phyloP scores from a whole-genome alignment of 1,140 invertebrate genomes.

The Propsilocerus akamusi region DNA sequence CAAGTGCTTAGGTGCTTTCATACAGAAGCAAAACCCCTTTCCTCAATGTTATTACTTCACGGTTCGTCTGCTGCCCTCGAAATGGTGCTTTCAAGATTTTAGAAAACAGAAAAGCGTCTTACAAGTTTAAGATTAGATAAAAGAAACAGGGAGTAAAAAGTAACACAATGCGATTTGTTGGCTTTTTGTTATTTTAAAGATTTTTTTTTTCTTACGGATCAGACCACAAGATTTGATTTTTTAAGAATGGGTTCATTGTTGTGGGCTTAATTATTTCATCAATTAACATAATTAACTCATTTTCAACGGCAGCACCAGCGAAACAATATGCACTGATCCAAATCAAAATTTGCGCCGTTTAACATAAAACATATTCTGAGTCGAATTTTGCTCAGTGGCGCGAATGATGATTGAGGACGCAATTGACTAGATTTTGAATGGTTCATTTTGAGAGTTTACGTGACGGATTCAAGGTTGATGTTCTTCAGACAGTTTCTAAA shows the following conservation, averaged over 20 bases:
- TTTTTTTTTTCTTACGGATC: not conserved
- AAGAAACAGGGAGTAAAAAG: not conserved
- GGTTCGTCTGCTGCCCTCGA: not conserved
- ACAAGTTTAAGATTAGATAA: not conserved
- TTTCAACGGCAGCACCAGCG: not conserved
- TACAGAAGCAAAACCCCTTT: not conserved
- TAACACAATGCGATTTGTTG: not conserved
- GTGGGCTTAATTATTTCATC: conserved; percentile 1
- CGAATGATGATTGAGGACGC: not conserved
- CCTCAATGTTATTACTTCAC: not conserved
- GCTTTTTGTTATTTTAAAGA: not conserved
- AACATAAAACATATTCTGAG: no score
- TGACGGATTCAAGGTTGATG: conserved; percentile 2
- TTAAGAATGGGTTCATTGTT: conserved; percentile 3
- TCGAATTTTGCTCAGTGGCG: not conserved
- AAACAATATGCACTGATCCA: not conserved
- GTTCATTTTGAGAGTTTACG: not conserved
- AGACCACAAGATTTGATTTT: not conserved
- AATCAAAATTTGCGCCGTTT: not conserved
- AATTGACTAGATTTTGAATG: not conserved
- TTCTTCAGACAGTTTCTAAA: not conserved
- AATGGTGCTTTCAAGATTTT: not conserved
- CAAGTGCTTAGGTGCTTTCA: not conserved
- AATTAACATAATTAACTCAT: conserved; percentile 1
- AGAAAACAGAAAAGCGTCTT: not conserved